Base-by-base conservation (phyloP, 2,797 vertebrate genomes). In the Cichlasoma orientale region DNA sequence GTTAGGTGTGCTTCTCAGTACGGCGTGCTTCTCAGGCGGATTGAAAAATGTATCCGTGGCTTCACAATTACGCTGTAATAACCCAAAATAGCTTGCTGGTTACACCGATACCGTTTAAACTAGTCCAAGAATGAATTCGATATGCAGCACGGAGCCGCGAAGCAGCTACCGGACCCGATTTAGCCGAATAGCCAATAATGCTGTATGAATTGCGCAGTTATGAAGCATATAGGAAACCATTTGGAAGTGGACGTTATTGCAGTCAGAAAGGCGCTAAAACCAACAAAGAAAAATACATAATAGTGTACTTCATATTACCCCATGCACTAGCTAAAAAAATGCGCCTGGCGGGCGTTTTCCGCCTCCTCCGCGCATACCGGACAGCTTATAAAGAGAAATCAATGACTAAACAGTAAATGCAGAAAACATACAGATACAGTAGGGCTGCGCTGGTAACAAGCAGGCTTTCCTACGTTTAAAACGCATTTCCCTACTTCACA, bases 151-250 rank as follows among this genome's bases (percentile, higher is more conserved):
- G 77, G 70, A 74, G 69, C 44, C 44, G 38, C 2, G 59, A 59
- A 83, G 11, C 56, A 27, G 79, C 88, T 29, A 72, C 88, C 53
- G 70, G 83, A 82, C 73, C 82, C 78, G 55, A 21, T 38, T 58
- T 12, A 75, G 76, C 41, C 72, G 10, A 31, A 56, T 10, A 52
- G 56, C 71, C 23, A 36, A 75, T 69, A 84, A 75, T 11, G 85
- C 86, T 36, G 69, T 52, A 56, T 80, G 77, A 88, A 93, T 87
- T 94, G 93, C 94, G 95, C 95, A 95, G 91, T 94, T 93, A 72
- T 77, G n/a, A 54, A 38, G 41, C 50, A 83, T 87, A 87, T 56
- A 61, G 23, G 36, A 52, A 38, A 75, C 82, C 72, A 25, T 59
- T 77, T 74, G 58, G 70, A 55, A 11, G 57, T 21, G 72, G 55